phyloP scores from a whole-genome alignment of 2,888 invertebrate species.

The Corbicula japonica region DNA sequence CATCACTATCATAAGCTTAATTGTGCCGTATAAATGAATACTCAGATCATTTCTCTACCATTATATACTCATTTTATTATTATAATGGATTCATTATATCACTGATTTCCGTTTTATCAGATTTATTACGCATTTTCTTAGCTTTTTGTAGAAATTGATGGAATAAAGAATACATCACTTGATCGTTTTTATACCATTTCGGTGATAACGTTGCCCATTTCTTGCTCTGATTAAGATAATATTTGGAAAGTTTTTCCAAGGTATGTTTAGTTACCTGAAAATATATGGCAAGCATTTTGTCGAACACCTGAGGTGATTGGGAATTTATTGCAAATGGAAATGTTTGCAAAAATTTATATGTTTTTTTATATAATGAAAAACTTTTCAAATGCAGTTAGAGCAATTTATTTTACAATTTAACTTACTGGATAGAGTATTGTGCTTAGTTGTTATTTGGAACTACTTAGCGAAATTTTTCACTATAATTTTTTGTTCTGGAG shows the following conservation, averaged over 20 bases:
- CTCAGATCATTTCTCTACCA: too few relatives aligned
- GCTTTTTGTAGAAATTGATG: conserved; percentile 35
- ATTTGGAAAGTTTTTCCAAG: background rate
- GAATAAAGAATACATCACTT: conserved; percentile 46
- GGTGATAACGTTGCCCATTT: conserved; percentile 27
- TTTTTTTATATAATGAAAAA: too few relatives aligned
- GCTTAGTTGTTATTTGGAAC: too few relatives aligned
- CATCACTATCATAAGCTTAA: too few relatives aligned
- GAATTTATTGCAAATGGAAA: background rate
- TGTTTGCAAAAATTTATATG: conserved; percentile 12
- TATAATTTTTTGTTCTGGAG: too few relatives aligned
- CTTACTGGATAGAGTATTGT: too few relatives aligned
- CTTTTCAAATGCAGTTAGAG: too few relatives aligned
- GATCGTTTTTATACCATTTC: conserved; percentile 39
- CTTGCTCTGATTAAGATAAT: conserved; percentile 28
- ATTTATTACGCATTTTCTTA: conserved; percentile 13
- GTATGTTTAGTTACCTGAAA: conserved; percentile 17
- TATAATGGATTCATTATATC: conserved; percentile 27
- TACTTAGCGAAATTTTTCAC: too few relatives aligned
- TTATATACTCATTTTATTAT: too few relatives aligned
- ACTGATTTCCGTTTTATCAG: conserved; percentile 23
- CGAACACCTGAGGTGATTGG: conserved; percentile 29
- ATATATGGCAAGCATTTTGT: conserved; percentile 23
- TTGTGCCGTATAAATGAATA: too few relatives aligned
- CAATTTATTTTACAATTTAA: too few relatives aligned